Evolutionary conservation across 2,888 invertebrate species (phyloP), one percentile per base, ranked within the genome.

Genomic region (Linhomoeus sp.): DNA sequence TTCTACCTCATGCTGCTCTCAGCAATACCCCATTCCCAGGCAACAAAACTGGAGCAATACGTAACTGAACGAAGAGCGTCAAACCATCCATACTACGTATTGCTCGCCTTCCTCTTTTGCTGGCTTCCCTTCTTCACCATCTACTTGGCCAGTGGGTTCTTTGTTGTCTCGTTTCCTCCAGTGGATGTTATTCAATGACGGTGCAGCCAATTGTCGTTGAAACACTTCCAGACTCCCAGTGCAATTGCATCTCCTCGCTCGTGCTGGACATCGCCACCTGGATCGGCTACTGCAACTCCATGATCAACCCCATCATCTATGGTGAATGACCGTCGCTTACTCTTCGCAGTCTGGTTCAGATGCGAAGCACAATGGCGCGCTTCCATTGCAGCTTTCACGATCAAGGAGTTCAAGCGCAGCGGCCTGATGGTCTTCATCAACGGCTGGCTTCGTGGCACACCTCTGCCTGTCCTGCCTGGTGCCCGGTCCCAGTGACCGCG

Each of bases 81-180:
- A 2, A 64, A 72, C 37, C 74, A 75, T 50, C 63, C 75, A 7
- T 74, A 74, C 1, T 73, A 75, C n/a, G 74, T 75, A 45, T 71
- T 73, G 59, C 72, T 73, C 22, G 73, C 72, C 2, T 75, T 75
- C 55, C 68, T 74, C 1, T 58, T 73, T 45, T 75, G 74, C 56
- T 75, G 74, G 68, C 63, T 74, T 24, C 75, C 75, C n/a, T 75
- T 75, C 59, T 74, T 75, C 57, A 67, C 71, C 36, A 61, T 73
- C 7, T 75, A 74, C 56, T 64, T 73, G 45, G 71, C 73, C 22
- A 72, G 73, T 51, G 69, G 72, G 40, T 70, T n/a, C n/a, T n/a
- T n/a, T n/a, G 22, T 69, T 50, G 40, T 3, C 29, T 12, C 5
- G 7, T 9, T 12, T 9, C 5, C 12, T 29, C 12, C 29, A 29